A percentile compares a stretch with the other conserved stretches of the same genome.
phyloP scores from a whole-genome alignment of 30 jellyfish, hydroid and myxozoan species.

The Turritopsis rubra region DNA sequence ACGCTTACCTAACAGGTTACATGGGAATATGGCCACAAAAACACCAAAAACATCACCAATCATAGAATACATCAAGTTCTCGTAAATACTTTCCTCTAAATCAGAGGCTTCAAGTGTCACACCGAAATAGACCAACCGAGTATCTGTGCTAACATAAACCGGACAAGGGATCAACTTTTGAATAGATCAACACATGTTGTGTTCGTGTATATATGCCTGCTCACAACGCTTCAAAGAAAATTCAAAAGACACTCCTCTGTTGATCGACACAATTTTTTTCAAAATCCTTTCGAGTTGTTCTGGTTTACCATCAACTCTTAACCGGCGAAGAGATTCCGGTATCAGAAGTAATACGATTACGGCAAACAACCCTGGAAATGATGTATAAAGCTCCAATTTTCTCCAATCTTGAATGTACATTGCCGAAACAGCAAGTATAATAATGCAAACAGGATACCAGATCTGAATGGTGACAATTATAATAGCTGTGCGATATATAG shows the following conservation, averaged over 20 bases:
- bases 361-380: neutral
- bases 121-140: conserved; percentile 8
- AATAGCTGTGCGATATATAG: neutral
- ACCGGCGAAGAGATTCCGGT: conserved; percentile 12
- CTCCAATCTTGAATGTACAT: conserved; percentile 13
- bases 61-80: neutral
- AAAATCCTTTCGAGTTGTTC: neutral
- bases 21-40: neutral
- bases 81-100: conserved; percentile 10
- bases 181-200: conserved; percentile 3
- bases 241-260: neutral
- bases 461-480: neutral
- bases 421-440: neutral
- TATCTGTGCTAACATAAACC: neutral
- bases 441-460: neutral
- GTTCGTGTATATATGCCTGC: neutral
- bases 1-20: conserved; percentile 2
- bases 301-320: neutral
- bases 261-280: neutral
- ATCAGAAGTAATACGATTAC: neutral
- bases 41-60: conserved; percentile 18
- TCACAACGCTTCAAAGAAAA: neutral
- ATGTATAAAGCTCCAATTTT: neutral
- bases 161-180: neutral
- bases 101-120: conserved; percentile 12